Evolutionary conservation across 2,797 vertebrate species (phyloP).

Genomic region (Trachops cirrhosus): DNA sequence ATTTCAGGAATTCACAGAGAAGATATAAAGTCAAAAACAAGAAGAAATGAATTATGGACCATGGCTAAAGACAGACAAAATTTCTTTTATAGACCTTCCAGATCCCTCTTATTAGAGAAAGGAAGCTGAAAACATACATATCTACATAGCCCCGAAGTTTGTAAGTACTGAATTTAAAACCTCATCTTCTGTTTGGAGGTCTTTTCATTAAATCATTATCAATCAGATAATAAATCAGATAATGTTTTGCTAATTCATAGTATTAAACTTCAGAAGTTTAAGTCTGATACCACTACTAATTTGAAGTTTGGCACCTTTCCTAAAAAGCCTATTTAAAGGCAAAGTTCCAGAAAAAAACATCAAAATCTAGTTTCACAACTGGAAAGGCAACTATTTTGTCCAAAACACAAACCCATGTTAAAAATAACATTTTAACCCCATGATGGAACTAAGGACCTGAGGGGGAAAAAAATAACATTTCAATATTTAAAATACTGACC

Average conservation of each 20-base stretch:
- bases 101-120: not conserved
- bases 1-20: not conserved
- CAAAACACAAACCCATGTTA: not conserved
- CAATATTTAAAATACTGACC: constrained; percentile 18
- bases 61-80: not conserved
- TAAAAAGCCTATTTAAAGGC: not conserved
- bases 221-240: not conserved
- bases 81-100: not conserved
- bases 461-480: not conserved
- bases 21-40: not conserved
- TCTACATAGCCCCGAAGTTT: not conserved
- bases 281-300: not conserved
- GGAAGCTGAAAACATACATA: not conserved
- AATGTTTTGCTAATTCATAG: not conserved
- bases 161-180: not conserved
- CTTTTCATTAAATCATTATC: constrained; percentile 10
- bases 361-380: not conserved
- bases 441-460: no score
- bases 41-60: not conserved
- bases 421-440: not conserved
- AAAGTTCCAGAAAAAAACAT: not conserved
- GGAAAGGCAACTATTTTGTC: not conserved
- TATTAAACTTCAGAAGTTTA: constrained; percentile 4
- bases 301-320: constrained; percentile 10
- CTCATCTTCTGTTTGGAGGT: not conserved